Conservation (phyloP, 2,797 vertebrate species). For the Darevskia mixta region DNA sequence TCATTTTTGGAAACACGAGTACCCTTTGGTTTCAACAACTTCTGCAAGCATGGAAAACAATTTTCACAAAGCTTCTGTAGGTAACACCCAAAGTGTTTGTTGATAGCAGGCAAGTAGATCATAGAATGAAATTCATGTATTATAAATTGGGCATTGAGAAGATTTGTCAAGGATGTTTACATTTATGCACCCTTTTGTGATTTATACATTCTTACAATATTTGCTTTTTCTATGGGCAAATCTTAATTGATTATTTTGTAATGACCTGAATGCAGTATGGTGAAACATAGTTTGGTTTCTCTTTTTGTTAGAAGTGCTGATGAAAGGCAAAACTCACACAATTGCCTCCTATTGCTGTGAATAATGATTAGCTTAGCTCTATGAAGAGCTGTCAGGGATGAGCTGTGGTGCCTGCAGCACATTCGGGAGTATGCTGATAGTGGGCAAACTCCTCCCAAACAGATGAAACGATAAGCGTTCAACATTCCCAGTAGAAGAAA, state of each 20-base stretch:
- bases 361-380: slow-evolving; percentile 35
- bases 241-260: slow-evolving; percentile 11
- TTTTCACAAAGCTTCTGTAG: slow-evolving; percentile 1
- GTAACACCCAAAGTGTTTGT: neutral
- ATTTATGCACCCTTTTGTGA: neutral
- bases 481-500: slow-evolving; percentile 35
- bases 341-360: slow-evolving; percentile 23
- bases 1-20: neutral
- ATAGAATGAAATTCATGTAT: neutral
- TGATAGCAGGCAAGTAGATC: neutral
- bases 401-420: slow-evolving; percentile 44
- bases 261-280: neutral
- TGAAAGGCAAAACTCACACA: neutral
- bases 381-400: neutral
- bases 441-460: neutral
- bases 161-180: neutral
- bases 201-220: neutral
- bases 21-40: neutral
- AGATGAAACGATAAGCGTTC: slow-evolving; percentile 16
- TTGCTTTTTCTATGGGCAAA: slow-evolving; percentile 1
- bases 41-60: neutral
- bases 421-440: slow-evolving; percentile 38
- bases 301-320: slow-evolving; percentile 21
- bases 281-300: neutral
- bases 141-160: neutral